These are phyloP conservation scores for Zapus hudsonius DNA, from an alignment of 2,113 vertebrate species.

Conservation along the genomic window DNA sequence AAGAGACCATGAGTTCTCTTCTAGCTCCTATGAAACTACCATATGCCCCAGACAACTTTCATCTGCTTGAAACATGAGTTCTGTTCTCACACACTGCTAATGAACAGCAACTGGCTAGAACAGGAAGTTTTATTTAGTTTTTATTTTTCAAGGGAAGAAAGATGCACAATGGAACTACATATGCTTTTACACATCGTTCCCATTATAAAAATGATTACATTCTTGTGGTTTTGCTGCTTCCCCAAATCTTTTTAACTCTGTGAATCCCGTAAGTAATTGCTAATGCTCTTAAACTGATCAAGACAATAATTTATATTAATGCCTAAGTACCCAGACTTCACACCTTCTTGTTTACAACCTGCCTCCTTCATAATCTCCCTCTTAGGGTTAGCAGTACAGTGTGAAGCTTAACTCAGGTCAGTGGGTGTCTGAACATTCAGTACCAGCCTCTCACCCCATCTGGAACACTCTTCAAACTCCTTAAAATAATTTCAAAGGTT, in stretches of 20 bases:
- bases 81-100: not conserved
- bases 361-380: not conserved
- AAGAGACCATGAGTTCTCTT: not conserved
- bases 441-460: not conserved
- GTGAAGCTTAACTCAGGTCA: not conserved
- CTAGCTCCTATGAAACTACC: not conserved
- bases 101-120: constrained; percentile 1
- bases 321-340: not conserved
- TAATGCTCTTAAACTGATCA: not conserved
- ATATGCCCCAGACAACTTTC: not conserved
- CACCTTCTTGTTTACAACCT: not conserved
- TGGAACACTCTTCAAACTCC: not conserved
- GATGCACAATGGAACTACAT: not conserved
- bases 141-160: not conserved
- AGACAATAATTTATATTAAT: constrained; percentile 20
- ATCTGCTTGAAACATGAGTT: constrained; percentile 8
- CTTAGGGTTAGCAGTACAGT: constrained; percentile 41
- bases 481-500: constrained; percentile 29
- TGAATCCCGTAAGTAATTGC: constrained; percentile 11
- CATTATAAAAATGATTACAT: not conserved
- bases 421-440: constrained; percentile 33
- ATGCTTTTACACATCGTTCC: constrained; percentile 29
- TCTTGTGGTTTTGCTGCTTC: not conserved
- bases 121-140: not conserved
- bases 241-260: not conserved